A percentile compares a stretch with the other conserved stretches of the same genome.
Evolutionary conservation across 2,797 vertebrate genomes (phyloP).

Genomic region (Malacoctenus gilli): DNA sequence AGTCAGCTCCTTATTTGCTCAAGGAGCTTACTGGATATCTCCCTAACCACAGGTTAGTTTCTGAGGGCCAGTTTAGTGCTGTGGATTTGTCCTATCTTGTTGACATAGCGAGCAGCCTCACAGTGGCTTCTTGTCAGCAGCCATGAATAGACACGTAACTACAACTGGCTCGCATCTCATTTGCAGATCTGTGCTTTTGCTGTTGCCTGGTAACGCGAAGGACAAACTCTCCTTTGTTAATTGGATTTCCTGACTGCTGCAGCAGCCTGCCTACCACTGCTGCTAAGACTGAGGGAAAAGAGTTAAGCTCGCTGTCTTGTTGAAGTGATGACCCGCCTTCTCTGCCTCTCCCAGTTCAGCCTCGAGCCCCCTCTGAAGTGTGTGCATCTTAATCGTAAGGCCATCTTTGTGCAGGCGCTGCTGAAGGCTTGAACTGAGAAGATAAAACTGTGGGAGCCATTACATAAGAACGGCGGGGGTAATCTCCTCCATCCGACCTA

Average conservation of each 20-base stretch:
- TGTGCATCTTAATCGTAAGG: constrained; percentile 16
- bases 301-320: constrained; percentile 36
- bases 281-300: constrained; percentile 37
- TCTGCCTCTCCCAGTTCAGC: constrained; percentile 28
- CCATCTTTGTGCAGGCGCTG: constrained; percentile 21
- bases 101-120: constrained; percentile 59
- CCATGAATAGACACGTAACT: constrained; percentile 68
- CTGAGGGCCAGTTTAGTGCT: constrained; percentile 29
- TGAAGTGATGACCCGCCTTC: constrained; percentile 32
- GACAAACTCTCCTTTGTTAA: constrained; percentile 76
- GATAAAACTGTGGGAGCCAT: constrained; percentile 48
- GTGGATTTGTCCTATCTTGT: constrained; percentile 54
- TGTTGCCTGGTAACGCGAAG: constrained; percentile 68
- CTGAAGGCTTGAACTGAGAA: constrained; percentile 33
- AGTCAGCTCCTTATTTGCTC: constrained; percentile 23
- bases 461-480: constrained; percentile 63
- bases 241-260: constrained; percentile 70
- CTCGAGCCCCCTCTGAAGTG: constrained; percentile 11
- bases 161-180: constrained; percentile 64
- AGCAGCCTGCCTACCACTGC: constrained; percentile 43
- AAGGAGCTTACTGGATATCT: constrained; percentile 41
- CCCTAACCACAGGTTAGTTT: constrained; percentile 26
- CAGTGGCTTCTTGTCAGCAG: constrained; percentile 69
- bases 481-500: constrained; percentile 66
- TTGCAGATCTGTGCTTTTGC: constrained; percentile 64